phyloP scores from a whole-genome alignment of 2,113 vertebrate genomes.

The Kryptolebias marmoratus region DNA sequence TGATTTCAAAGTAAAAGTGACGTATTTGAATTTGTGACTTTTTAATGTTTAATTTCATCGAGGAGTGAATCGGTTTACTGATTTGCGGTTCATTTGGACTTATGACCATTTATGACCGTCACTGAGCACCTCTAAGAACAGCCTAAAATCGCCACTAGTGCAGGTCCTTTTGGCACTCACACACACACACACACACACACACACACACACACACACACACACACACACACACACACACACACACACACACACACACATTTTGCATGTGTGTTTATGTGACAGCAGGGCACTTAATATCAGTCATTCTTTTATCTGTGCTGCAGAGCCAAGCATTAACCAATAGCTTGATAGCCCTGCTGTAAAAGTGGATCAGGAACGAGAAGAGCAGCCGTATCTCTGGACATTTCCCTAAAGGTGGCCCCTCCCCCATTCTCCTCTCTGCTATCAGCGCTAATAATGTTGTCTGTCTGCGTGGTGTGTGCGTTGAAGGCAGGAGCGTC shows the following conservation, averaged over 20 bases:
- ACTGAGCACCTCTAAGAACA: too few relatives aligned
- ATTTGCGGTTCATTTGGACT: too few relatives aligned
- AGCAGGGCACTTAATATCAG: conserved; percentile 33
- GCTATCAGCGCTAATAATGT: conserved; percentile 69
- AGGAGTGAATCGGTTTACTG: too few relatives aligned
- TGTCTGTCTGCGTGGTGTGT: conserved; percentile 48
- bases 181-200: background rate
- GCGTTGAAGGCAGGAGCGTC: conserved; percentile 27
- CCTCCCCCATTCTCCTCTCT: conserved; percentile 30
- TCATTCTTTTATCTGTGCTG: conserved; percentile 51
- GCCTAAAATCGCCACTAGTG: too few relatives aligned
- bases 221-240: background rate
- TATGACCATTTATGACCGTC: too few relatives aligned
- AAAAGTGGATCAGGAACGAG: conserved; percentile 58
- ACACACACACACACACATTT: background rate
- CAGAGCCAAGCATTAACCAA: conserved; percentile 70
- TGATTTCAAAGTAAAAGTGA: too few relatives aligned
- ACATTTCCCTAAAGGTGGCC: conserved; percentile 52
- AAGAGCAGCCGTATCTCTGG: conserved; percentile 42
- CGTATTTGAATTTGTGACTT: too few relatives aligned
- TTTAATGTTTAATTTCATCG: too few relatives aligned
- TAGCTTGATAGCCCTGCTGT: conserved; percentile 63
- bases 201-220: background rate
- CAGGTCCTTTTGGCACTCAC: background rate
- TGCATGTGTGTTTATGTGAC: conserved; percentile 13